These are phyloP conservation scores for Thereuonema tuberculata DNA, from an alignment of 1,140 invertebrate genomes.

Conservation along the genomic window DNA sequence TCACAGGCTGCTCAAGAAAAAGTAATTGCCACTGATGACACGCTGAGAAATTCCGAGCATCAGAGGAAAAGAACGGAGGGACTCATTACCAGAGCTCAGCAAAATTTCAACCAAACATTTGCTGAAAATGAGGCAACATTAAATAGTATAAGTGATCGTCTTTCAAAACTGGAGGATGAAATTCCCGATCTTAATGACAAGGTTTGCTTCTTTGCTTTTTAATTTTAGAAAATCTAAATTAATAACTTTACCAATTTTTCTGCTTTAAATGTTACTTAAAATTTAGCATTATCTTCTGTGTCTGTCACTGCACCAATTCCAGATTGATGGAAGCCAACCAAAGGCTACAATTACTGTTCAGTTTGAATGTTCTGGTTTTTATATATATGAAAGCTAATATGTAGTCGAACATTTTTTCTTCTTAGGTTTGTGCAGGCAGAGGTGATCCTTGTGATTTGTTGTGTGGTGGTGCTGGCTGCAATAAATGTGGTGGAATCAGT, in stretches of 20 bases:
- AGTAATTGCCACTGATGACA: constrained; percentile 35
- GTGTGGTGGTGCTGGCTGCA: constrained; percentile 90
- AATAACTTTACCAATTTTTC: too few relatives aligned
- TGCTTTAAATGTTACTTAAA: too few relatives aligned
- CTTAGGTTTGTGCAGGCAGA: constrained; percentile 68
- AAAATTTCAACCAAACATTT: constrained; percentile 51
- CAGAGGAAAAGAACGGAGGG: constrained; percentile 69
- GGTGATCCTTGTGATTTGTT: constrained; percentile 73
- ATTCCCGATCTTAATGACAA: constrained; percentile 72
- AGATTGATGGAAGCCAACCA: too few relatives aligned
- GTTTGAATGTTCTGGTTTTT: too few relatives aligned
- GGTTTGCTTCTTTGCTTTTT: constrained; percentile 29
- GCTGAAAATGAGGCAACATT: constrained; percentile 47
- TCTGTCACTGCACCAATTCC: too few relatives aligned
- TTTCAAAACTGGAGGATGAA: constrained; percentile 48
- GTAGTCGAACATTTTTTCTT: too few relatives aligned
- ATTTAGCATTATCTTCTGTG: too few relatives aligned
- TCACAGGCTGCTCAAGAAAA: constrained; percentile 51
- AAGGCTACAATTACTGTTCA: too few relatives aligned
- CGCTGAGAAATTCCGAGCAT: constrained; percentile 58
- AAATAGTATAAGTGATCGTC: constrained; percentile 43
- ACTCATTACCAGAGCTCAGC: constrained; percentile 52
- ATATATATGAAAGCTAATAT: too few relatives aligned
- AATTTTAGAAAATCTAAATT: too few relatives aligned
- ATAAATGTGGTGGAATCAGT: constrained; percentile 72